phyloP scores from a whole-genome alignment of 2,797 vertebrate genomes.

The Lutjanus campechanus region DNA sequence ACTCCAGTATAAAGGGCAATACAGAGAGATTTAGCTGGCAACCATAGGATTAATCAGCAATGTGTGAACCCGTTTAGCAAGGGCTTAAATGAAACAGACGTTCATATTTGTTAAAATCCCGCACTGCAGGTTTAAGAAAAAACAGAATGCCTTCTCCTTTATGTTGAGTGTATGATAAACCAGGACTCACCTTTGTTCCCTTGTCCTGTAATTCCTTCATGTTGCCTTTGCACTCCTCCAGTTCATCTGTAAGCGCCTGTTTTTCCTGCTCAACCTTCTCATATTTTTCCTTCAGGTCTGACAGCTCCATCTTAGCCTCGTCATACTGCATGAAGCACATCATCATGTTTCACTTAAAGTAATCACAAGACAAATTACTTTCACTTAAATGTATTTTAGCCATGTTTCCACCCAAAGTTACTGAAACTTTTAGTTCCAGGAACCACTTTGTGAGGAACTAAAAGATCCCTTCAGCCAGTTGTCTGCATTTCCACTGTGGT shows the following conservation, averaged over 20 bases:
- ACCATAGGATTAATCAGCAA: too few relatives aligned
- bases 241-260: constrained; percentile 88
- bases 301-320: constrained; percentile 90
- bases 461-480: too few relatives aligned
- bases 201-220: constrained; percentile 94
- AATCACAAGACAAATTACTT: neutral
- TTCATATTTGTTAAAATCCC: too few relatives aligned
- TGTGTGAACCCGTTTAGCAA: too few relatives aligned
- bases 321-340: constrained; percentile 86
- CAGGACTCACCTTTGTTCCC: constrained; percentile 90
- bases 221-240: constrained; percentile 93
- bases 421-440: too few relatives aligned
- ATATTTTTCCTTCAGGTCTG: constrained; percentile 90
- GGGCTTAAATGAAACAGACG: too few relatives aligned
- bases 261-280: constrained; percentile 93
- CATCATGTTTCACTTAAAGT: constrained; percentile 6
- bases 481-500: too few relatives aligned
- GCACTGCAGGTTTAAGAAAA: neutral
- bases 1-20: too few relatives aligned
- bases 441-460: too few relatives aligned
- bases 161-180: neutral
- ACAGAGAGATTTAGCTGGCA: too few relatives aligned
- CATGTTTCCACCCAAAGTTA: too few relatives aligned
- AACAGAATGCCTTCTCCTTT: neutral
- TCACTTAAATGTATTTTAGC: neutral